phyloP scores from a whole-genome alignment of 1,140 invertebrate species.

The Sinella curviseta region DNA sequence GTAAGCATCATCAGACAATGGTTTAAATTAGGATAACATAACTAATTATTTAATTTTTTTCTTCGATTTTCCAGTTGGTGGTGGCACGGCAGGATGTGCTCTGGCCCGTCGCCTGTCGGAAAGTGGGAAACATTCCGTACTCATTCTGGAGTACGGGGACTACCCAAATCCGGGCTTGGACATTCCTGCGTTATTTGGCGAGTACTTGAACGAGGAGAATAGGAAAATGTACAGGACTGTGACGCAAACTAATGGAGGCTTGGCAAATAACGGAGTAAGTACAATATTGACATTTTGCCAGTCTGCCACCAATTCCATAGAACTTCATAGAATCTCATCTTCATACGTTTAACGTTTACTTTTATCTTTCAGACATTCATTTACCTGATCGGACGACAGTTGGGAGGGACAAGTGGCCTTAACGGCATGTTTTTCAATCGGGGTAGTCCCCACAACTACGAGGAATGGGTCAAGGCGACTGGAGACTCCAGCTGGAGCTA shows the following conservation, averaged over 20 bases:
- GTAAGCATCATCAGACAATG: not conserved
- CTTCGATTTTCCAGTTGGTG: constrained; percentile 15
- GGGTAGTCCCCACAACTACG: constrained; percentile 10
- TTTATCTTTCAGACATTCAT: not conserved
- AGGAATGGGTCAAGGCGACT: constrained; percentile 15
- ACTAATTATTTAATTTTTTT: not conserved
- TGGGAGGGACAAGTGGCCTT: not conserved
- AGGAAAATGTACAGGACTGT: not conserved
- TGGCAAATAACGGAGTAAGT: not conserved
- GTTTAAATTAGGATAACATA: not conserved
- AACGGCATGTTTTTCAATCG: not conserved
- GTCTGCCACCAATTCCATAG: no score
- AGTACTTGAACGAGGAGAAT: not conserved
- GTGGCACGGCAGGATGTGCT: not conserved
- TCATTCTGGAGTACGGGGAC: not conserved
- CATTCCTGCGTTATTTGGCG: not conserved
- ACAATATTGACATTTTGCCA: not conserved
- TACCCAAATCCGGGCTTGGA: not conserved
- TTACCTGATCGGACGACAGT: not conserved
- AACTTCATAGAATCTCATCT: no score
- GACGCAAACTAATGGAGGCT: not conserved
- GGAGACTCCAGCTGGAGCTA: constrained; percentile 8
- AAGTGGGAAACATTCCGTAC: not conserved
- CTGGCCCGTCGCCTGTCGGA: not conserved
- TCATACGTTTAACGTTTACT: no score